These are phyloP conservation scores for Tiphia femorata DNA, from an alignment of 2,888 invertebrate genomes.

Conservation along the genomic window DNA sequence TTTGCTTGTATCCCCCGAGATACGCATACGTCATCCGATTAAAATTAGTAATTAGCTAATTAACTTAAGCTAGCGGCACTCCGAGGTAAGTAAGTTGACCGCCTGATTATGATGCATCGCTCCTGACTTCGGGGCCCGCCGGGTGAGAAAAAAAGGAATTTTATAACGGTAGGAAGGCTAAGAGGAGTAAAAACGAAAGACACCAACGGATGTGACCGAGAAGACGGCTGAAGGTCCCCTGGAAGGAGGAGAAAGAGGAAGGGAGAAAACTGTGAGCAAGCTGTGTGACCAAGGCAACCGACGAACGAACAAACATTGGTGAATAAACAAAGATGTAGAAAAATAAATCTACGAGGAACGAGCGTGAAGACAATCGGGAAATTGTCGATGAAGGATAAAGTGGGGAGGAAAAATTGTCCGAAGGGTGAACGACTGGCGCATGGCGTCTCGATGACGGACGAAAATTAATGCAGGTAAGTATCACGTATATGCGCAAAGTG, in stretches of 20 bases:
- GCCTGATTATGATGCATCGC: conserved; percentile 67
- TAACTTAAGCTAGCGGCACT: conserved; percentile 64
- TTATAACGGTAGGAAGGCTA: neutral
- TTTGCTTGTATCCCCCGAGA: conserved; percentile 69
- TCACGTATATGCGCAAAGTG: conserved; percentile 21
- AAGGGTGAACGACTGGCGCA: conserved; percentile 7
- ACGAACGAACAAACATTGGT: too few species aligned
- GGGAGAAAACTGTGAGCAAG: conserved; percentile 7
- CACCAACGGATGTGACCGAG: neutral
- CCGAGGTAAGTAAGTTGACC: conserved; percentile 65
- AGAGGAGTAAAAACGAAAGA: conserved; percentile 9
- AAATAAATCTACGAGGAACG: too few species aligned
- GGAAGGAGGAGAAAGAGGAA: neutral
- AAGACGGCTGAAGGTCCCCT: neutral
- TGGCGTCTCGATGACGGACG: conserved; percentile 50
- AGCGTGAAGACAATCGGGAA: too few species aligned
- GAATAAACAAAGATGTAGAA: too few species aligned
- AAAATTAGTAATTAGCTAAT: conserved; percentile 70
- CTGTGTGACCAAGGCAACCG: too few species aligned
- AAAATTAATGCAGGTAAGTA: conserved; percentile 14
- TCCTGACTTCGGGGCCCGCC: conserved; percentile 42
- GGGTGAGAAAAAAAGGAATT: conserved; percentile 24
- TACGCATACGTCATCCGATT: conserved; percentile 70
- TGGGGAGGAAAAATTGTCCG: too few species aligned
- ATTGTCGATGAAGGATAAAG: too few species aligned